Evolutionary conservation across 2,888 invertebrate species (phyloP).

Genomic region (Rhyacophila evoluta): DNA sequence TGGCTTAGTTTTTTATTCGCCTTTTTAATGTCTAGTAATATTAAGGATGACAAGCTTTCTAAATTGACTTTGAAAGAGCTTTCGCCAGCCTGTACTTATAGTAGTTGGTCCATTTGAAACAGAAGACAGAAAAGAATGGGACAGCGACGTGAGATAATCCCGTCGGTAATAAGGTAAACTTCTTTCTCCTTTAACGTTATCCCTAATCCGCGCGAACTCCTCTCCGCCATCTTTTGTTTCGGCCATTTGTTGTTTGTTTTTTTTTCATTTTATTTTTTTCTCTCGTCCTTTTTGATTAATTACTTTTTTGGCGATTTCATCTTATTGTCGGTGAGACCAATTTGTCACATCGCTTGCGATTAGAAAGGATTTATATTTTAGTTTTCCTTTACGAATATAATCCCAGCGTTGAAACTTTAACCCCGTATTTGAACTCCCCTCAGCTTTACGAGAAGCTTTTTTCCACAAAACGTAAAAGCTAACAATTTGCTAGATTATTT

Average conservation of each 20-base stretch:
- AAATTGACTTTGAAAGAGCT: too few species aligned
- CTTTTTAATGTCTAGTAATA: too few species aligned
- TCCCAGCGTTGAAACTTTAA: neutral
- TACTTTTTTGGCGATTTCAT: conserved; percentile 21
- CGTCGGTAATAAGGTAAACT: conserved; percentile 50
- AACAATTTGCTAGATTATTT: too few species aligned
- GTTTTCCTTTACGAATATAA: neutral
- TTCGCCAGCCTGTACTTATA: neutral
- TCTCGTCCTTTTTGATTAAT: neutral
- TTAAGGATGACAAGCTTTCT: too few species aligned
- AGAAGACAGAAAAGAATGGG: neutral
- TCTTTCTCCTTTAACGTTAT: conserved; percentile 26
- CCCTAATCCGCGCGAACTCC: conserved; percentile 2
- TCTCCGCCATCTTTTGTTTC: neutral
- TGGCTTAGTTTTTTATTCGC: too few species aligned
- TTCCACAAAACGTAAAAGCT: too few species aligned
- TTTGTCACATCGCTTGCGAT: conserved; percentile 1
- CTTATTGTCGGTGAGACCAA: neutral
- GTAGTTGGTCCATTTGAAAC: conserved; percentile 16
- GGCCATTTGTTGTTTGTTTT: conserved; percentile 8
- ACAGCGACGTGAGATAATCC: conserved; percentile 32
- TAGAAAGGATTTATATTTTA: conserved; percentile 11
- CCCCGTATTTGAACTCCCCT: neutral
- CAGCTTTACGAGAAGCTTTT: too few species aligned
- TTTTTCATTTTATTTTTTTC: neutral